phyloP scores from a whole-genome alignment of 2,797 vertebrate species.

The Protonibea diacanthus region DNA sequence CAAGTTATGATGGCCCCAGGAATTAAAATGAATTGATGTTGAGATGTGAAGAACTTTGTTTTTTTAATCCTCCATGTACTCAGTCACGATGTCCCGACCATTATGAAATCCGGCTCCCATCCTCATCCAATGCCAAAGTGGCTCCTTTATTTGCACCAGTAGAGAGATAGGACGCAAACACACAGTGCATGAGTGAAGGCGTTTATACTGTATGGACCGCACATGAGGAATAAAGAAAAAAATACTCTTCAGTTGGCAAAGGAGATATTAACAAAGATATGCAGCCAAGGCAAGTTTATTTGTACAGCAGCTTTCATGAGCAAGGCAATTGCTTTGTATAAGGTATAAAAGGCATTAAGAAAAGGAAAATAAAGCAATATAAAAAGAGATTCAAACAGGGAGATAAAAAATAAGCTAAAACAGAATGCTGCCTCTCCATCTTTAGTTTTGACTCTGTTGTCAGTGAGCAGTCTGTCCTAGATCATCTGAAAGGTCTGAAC shows the following conservation, averaged over 20 bases:
- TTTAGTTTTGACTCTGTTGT: background rate
- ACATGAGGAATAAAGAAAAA: background rate
- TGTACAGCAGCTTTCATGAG: background rate
- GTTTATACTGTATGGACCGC: background rate
- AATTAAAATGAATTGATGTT: background rate
- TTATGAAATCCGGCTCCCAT: background rate
- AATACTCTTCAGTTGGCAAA: background rate
- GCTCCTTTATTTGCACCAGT: background rate
- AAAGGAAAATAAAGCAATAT: background rate
- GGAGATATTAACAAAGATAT: background rate
- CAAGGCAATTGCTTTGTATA: conserved; percentile 3
- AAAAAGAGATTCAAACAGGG: background rate
- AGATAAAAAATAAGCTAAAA: background rate
- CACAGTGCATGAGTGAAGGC: background rate
- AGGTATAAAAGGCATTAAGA: background rate
- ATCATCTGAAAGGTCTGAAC: background rate
- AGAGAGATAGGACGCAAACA: background rate
- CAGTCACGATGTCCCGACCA: background rate
- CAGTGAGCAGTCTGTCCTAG: background rate
- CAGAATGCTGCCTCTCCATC: background rate
- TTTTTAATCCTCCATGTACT: background rate
- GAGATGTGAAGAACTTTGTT: conserved; percentile 7
- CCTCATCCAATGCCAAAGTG: background rate
- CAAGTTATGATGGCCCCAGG: conserved; percentile 1
- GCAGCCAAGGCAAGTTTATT: conserved; percentile 5